A percentile compares a stretch with the other conserved stretches of the same genome.
Evolutionary conservation across 2,797 vertebrate genomes (phyloP).

Genomic region (Gambusia yucatana): DNA sequence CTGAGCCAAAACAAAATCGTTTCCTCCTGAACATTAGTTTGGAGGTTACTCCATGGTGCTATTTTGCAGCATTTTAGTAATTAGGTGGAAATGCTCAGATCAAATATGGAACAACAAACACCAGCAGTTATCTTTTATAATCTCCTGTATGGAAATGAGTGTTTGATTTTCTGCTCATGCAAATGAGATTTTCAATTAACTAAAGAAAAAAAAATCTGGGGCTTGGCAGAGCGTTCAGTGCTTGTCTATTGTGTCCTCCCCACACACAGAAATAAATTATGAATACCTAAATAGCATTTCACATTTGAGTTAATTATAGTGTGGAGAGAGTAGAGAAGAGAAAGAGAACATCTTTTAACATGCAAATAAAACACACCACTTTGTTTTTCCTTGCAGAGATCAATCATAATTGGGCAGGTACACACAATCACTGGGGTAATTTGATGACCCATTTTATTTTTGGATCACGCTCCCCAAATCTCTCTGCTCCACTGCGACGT

Average conservation of each 20-base stretch:
- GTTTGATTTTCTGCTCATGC: constrained; percentile 86
- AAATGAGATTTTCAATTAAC: constrained; percentile 88
- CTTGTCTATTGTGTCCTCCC: constrained; percentile 79
- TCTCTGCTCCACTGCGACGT: constrained; percentile 48
- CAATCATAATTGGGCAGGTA: constrained; percentile 85
- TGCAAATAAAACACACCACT: constrained; percentile 84
- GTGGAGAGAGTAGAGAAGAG: constrained; percentile 33
- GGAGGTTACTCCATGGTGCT: constrained; percentile 69
- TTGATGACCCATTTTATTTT: constrained; percentile 81
- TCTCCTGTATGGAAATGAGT: constrained; percentile 85
- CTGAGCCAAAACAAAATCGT: constrained; percentile 58
- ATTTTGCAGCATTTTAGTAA: constrained; percentile 83
- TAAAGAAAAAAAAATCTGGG: constrained; percentile 66
- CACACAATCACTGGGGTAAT: constrained; percentile 77
- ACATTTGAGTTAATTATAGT: constrained; percentile 82
- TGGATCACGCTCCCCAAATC: constrained; percentile 72
- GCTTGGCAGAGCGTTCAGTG: constrained; percentile 76
- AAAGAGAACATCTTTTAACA: constrained; percentile 77
- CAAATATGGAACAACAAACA: constrained; percentile 83
- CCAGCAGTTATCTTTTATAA: constrained; percentile 84
- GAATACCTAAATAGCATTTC: constrained; percentile 85
- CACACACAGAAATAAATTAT: constrained; percentile 82
- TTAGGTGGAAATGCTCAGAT: constrained; percentile 76
- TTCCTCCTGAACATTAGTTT: constrained; percentile 68
- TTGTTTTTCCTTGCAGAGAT: constrained; percentile 82